These are phyloP conservation scores for Ciconia boyciana DNA, from an alignment of 2,113 vertebrate genomes.

Conservation along the genomic window DNA sequence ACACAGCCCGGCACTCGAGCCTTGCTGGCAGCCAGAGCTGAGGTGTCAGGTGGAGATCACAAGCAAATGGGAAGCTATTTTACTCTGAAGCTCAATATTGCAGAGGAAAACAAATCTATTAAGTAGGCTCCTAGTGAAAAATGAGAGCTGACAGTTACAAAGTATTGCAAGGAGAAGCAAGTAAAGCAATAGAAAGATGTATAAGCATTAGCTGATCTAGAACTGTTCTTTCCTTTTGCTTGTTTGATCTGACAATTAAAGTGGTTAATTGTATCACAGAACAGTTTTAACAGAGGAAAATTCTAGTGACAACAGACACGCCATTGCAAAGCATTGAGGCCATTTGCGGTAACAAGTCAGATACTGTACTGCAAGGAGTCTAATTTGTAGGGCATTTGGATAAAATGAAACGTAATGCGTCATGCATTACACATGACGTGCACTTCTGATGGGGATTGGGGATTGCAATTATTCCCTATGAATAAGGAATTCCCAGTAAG, in stretches of 20 bases:
- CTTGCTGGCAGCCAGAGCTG: background rate
- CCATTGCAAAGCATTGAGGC: background rate
- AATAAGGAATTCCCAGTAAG: background rate
- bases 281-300: background rate
- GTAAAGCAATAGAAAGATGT: background rate
- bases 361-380: background rate
- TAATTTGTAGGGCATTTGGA: background rate
- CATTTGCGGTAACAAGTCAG: background rate
- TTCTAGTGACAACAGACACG: background rate
- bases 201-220: background rate
- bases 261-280: background rate
- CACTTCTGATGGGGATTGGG: background rate
- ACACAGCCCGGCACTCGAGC: background rate
- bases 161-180: background rate
- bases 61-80: background rate
- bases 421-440: rapidly evolving
- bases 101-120: background rate
- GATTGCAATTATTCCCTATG: background rate
- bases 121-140: background rate
- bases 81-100: background rate
- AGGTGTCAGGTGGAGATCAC: background rate
- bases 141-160: background rate
- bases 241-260: background rate
- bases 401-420: background rate
- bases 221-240: background rate